Evolutionary conservation across 1,140 invertebrate species (phyloP), one percentile per base, ranked within the genome.

Genomic region (Leptestheria dahalacensis): DNA sequence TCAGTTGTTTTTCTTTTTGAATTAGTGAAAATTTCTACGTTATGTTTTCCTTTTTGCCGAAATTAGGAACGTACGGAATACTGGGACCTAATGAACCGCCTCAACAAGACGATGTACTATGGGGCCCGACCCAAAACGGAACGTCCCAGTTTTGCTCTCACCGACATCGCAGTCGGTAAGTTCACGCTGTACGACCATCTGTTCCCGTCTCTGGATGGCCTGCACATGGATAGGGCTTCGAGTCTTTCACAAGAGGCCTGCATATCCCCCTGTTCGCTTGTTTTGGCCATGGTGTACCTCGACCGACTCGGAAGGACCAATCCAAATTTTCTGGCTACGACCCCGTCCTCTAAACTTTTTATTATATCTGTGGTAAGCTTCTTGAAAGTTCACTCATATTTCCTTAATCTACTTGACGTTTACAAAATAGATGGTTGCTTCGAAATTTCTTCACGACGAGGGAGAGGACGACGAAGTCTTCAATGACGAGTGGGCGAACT

Each of bases 361-460:
- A 77, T 96, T 51, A 84, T 95, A 57, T 92, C 91, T 59, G 75
- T 95, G 80, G 91, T 94, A 79, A 68, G 68, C 63, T 48, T 55
- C 61, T 60, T 57, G 23, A 11, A 51, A 46, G 51, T 46, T 50
- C 47, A 57, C 4, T 41, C 20, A 63, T 48, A 25, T 46, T 29
- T 57, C 9, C 23, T 47, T 63, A 53, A 25, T 64, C 55, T 64
- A 41, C 6, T 64, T 61, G 62, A 62, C 66, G 65, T 67, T 65
- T 71, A n/a, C 51, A 15, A 15, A 76, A 20, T 68, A 96, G 92
- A 86, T 97, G 84, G 84, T 96, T 66, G 91, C 91, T 25, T 91
- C 88, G 66, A 97, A 97, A 77, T 95, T 91, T 73, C 75, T 95
- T 65, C 83, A 90, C 70, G 92, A 94, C 69, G 85, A 91, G 71